Evolutionary conservation across 2,888 invertebrate species (phyloP), one percentile per base, ranked within the genome.

Genomic region (Agrotis exclamationis): DNA sequence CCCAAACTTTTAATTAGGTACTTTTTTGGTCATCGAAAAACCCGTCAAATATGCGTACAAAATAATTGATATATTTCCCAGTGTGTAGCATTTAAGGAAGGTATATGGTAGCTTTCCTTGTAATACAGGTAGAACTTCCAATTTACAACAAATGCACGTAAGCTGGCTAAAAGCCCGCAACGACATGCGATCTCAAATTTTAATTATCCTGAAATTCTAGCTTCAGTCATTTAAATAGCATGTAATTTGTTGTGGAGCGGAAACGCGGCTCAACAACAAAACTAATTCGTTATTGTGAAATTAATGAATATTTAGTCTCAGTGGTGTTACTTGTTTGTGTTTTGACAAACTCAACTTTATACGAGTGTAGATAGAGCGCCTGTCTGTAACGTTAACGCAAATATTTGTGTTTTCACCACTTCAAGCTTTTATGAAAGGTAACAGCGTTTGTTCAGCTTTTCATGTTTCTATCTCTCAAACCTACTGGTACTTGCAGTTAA

Each of bases 351-450:
- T 33, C 53, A 64, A 62, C 67, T 81, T 81, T 54, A 59, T 33
- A 56, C 18, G 11, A 50, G 63, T 72, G 13, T 69, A 44, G 33
- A 39, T 28, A 39, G 65, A 69, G 63, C 73, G 82, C 82, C 82
- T 79, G 79, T 57, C 45, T 48, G 48, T 59, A 54, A 70, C 4
- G 20, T 48, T 47, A 69, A 48, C 20, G 83, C 80, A 81, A 79
- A 67, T 58, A 64, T 62, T 62, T 75, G 74, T 63, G 14, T 63
- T 68, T 65, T 51, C 70, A 70, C 45, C 33, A 74, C 45, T 67
- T 54, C 28, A 53, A 69, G 53, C 66, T 72, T 72, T 45, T 70
- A 59, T 65, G 53, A 24, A 48, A 71, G 20, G 57, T 68, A 68
- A 45, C 24, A 14, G 9, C 50, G 53, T 68, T 59, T 51, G 22